phyloP scores from a whole-genome alignment of 1,140 invertebrate genomes.

The Penaeus japonicus region DNA sequence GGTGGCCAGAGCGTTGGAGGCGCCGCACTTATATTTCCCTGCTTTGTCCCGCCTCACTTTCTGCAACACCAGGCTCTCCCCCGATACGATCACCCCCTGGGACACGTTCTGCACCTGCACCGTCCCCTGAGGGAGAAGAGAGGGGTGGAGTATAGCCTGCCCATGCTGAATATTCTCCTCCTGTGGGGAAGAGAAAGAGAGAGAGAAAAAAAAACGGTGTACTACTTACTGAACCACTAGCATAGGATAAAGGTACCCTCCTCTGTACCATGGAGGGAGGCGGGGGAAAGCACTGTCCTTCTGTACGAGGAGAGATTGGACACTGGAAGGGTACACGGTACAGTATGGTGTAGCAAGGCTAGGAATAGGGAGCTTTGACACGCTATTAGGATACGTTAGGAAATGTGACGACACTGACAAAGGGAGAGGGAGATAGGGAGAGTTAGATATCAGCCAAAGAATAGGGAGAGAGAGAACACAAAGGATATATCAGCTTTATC shows the following conservation, averaged over 20 bases:
- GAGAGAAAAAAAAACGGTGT: not conserved
- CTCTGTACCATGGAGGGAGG: not conserved
- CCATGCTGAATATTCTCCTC: not conserved
- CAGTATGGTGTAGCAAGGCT: too few relatives aligned
- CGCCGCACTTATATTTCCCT: conserved; percentile 76
- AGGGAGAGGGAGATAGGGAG: too few relatives aligned
- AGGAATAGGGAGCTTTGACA: too few relatives aligned
- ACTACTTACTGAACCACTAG: not conserved
- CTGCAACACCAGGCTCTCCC: conserved; percentile 73
- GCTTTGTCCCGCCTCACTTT: conserved; percentile 70
- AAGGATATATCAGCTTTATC: too few relatives aligned
- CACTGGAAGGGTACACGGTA: too few relatives aligned
- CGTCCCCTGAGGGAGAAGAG: conserved; percentile 65
- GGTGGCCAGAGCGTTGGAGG: conserved; percentile 69
- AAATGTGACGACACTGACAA: too few relatives aligned
- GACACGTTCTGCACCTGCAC: conserved; percentile 71
- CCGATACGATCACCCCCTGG: conserved; percentile 72
- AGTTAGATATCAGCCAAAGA: too few relatives aligned
- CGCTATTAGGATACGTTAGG: too few relatives aligned
- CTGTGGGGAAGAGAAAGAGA: too few relatives aligned
- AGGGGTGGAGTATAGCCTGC: not conserved
- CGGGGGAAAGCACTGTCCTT: not conserved
- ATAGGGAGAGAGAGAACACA: too few relatives aligned
- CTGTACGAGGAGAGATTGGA: too few relatives aligned
- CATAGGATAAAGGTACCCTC: not conserved